phyloP scores from a whole-genome alignment of 2,888 invertebrate species.

The Athrips mouffetella region DNA sequence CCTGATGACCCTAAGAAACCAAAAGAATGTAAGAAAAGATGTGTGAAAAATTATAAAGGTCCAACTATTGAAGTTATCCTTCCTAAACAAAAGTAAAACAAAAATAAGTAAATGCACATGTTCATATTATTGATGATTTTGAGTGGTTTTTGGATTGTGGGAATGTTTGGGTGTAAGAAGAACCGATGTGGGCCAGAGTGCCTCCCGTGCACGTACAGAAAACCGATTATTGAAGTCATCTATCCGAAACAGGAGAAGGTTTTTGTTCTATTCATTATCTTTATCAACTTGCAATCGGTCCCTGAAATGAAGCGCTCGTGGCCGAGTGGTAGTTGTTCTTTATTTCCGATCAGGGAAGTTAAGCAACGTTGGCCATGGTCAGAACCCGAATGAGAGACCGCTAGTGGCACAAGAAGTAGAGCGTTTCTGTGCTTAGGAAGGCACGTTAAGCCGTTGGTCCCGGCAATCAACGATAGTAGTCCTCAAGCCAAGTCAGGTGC shows the following conservation, averaged over 20 bases:
- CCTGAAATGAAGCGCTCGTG: too few relatives aligned
- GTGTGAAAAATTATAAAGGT: too few relatives aligned
- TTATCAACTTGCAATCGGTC: too few relatives aligned
- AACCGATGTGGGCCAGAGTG: slow-evolving; percentile 19
- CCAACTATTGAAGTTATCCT: background rate
- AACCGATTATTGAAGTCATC: slow-evolving; percentile 47
- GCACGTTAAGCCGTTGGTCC: too few relatives aligned
- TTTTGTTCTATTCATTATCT: background rate
- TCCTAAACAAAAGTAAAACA: background rate
- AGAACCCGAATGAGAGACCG: too few relatives aligned
- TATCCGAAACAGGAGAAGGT: too few relatives aligned
- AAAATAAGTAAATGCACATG: background rate
- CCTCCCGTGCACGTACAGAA: slow-evolving; percentile 47
- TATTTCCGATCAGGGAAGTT: background rate
- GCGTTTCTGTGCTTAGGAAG: too few relatives aligned
- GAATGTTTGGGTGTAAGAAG: slow-evolving; percentile 20
- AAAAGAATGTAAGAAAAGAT: too few relatives aligned
- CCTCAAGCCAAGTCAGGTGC: too few relatives aligned
- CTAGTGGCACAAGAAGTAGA: too few relatives aligned
- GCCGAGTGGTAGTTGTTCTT: background rate
- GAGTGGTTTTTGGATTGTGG: slow-evolving; percentile 14
- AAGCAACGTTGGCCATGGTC: background rate
- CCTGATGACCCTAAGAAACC: too few relatives aligned
- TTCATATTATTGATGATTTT: background rate
- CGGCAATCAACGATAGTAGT: too few relatives aligned